These are phyloP conservation scores for Laterallus jamaicensis DNA, from an alignment of 2,113 vertebrate species.

Conservation along the genomic window DNA sequence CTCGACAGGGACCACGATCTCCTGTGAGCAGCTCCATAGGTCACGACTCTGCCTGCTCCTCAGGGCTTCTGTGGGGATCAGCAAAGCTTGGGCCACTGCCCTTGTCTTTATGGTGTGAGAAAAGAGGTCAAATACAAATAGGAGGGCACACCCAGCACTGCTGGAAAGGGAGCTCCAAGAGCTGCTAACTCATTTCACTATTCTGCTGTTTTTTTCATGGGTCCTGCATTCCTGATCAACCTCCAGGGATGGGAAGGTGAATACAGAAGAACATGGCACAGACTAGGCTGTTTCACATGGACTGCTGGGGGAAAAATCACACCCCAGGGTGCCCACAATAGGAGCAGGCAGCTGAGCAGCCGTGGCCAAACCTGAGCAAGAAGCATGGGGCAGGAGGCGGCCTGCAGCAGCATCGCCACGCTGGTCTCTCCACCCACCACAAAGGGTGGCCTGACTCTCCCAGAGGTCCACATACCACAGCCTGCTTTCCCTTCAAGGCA, in stretches of 20 bases:
- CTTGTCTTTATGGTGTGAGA: neutral
- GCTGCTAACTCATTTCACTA: neutral
- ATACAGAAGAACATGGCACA: neutral
- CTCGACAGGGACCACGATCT: rapidly evolving
- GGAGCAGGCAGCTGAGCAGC: neutral
- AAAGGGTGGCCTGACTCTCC: constrained; percentile 23
- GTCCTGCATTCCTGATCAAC: neutral
- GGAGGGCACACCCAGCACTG: constrained; percentile 9
- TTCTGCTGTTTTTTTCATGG: neutral
- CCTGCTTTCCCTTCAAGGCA: constrained; percentile 37
- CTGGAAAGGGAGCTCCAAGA: constrained; percentile 15
- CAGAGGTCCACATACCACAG: constrained; percentile 48
- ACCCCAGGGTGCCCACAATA: rapidly evolving
- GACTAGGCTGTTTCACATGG: neutral
- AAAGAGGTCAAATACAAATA: constrained; percentile 39
- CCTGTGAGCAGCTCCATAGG: neutral
- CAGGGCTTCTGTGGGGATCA: rapidly evolving
- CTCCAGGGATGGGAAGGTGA: neutral
- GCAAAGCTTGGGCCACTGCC: neutral
- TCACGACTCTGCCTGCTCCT: neutral
- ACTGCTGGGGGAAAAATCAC: neutral
- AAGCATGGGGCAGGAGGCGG: neutral
- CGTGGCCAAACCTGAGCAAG: neutral
- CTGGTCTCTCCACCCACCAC: neutral
- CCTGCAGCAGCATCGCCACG: neutral